Base-by-base conservation (phyloP, 2,888 invertebrate species). In the Hydrotaea cyrtoneurina region DNA sequence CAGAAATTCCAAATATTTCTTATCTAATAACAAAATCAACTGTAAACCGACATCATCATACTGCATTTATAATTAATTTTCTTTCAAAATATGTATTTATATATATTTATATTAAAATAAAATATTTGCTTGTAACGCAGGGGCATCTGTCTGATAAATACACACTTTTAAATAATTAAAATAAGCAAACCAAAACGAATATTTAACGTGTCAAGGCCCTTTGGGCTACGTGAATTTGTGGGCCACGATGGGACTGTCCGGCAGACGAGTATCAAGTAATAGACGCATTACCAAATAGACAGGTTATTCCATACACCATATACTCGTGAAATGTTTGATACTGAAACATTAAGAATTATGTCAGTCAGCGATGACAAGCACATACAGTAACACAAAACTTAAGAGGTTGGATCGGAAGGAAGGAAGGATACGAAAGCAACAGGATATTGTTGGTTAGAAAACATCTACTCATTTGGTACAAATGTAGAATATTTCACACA, bases 171-270 rank as follows among this genome's bases (percentile, higher is more conserved):
- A 55, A 53, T 66, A 31, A n/a, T 50, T 19, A 21, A 57, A 39
- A 74, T 21, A 55, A 59, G 15, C 31, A 77, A 8, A 57, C n/a
- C 39, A 46, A 46, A 43, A 55, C 5, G 15, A 66, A 15, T 17
- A 17, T 66, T 74, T 62, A 64, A 66, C 31, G 69, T 66, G 75
- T 69, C 80, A 80, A 74, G 80, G 80, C 46, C 59, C 17, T 69
- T 11, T 19, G 59, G 50, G n/a, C 36, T 69, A 75, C 53, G 46
- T 36, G 23, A 50, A 31, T 72, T 72, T 1, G 55, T 57, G 8
- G 43, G 19, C 21, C 17, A 57, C 15, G 66, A 71, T 17, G 23
- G 69, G n/a, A 26, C 59, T 55, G 23, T 26, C 69, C 55, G 26
- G 43, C 15, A 15, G 59, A 26, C 53, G 7, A 39, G 36, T 11